These are phyloP conservation scores for Alexandromys fortis DNA, from an alignment of 2,113 vertebrate genomes.

Conservation along the genomic window DNA sequence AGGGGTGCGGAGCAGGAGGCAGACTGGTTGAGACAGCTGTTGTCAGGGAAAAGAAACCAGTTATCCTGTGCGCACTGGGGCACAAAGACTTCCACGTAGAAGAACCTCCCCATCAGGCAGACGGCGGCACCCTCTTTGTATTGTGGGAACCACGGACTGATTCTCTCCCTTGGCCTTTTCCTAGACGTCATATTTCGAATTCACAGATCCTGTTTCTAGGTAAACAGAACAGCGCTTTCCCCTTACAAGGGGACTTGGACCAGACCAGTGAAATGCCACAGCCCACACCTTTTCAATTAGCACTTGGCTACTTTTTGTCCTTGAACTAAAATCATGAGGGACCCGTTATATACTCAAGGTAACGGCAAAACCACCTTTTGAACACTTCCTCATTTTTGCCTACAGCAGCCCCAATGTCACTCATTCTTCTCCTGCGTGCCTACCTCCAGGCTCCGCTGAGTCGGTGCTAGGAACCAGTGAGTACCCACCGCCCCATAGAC, in stretches of 20 bases:
- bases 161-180: slow-evolving; percentile 9
- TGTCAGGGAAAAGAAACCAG: not conserved
- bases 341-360: not conserved
- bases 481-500: not conserved
- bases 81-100: not conserved
- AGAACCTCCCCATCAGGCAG: not conserved
- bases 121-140: not conserved
- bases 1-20: not conserved
- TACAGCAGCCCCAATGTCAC: not conserved
- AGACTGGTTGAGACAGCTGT: not conserved
- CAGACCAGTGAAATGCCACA: not conserved
- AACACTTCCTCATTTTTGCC: not conserved
- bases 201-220: not conserved
- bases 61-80: not conserved
- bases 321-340: slow-evolving; percentile 1
- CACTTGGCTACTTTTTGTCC: not conserved
- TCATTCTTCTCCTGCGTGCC: not conserved
- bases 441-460: not conserved
- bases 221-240: not conserved
- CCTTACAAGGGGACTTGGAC: not conserved
- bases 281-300: not conserved
- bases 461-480: slow-evolving; percentile 45
- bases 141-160: not conserved
- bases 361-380: not conserved
- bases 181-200: not conserved